These are phyloP conservation scores for Ochotona princeps DNA, from an alignment of 2,113 vertebrate species.

Conservation along the genomic window DNA sequence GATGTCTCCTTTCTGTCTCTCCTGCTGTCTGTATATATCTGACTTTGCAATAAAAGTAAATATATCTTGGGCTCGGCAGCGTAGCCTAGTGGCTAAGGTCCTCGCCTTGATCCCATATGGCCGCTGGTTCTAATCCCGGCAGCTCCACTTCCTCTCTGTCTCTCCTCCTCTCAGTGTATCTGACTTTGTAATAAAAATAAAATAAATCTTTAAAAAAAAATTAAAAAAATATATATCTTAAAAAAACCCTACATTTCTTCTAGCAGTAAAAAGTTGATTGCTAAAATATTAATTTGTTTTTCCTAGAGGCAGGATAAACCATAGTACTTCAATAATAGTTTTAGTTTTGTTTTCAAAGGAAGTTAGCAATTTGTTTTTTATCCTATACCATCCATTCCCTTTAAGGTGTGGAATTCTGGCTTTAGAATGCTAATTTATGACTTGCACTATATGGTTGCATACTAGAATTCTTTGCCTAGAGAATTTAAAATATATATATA, in stretches of 20 bases:
- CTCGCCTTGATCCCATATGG: too few species aligned
- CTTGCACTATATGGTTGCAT: background rate
- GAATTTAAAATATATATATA: background rate
- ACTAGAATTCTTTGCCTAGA: background rate
- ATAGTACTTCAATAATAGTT: background rate
- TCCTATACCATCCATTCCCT: background rate
- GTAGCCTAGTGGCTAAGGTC: too few species aligned
- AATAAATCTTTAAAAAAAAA: too few species aligned
- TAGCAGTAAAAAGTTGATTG: conserved; percentile 40
- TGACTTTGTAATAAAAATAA: too few species aligned
- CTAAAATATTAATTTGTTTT: conserved; percentile 15
- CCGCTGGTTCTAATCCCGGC: too few species aligned
- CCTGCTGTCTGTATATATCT: too few species aligned
- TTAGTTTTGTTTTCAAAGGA: conserved; percentile 47
- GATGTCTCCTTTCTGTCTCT: too few species aligned
- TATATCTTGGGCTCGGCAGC: too few species aligned
- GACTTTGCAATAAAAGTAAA: too few species aligned
- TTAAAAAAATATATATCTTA: too few species aligned
- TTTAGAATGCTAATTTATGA: conserved; percentile 43
- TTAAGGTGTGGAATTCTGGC: conserved; percentile 24
- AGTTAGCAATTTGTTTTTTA: conserved; percentile 22
- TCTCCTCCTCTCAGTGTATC: too few species aligned
- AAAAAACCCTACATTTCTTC: conserved; percentile 15
- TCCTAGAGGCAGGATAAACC: conserved; percentile 11
- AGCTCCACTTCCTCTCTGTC: too few species aligned